These are phyloP conservation scores for Serilophus lunatus DNA, from an alignment of 2,113 vertebrate genomes.

Conservation along the genomic window DNA sequence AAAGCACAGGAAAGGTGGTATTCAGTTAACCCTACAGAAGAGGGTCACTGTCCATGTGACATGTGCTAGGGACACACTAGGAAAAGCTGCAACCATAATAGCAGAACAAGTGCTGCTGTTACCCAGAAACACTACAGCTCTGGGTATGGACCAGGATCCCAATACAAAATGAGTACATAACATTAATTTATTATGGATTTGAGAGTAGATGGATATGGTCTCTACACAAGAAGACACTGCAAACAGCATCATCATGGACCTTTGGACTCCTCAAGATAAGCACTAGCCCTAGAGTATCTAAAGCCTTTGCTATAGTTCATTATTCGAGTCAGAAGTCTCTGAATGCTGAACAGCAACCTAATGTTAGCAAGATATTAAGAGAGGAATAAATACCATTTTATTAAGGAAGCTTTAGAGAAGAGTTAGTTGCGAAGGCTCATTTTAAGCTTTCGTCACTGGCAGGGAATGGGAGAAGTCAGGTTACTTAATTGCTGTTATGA, in stretches of 20 bases:
- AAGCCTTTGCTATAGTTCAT: neutral
- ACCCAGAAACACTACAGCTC: neutral
- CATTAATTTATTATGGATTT: neutral
- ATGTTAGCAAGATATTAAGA: neutral
- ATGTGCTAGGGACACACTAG: neutral
- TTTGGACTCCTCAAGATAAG: neutral
- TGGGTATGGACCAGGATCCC: neutral
- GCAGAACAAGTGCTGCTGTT: neutral
- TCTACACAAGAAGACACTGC: neutral
- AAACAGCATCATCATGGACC: neutral
- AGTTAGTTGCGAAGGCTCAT: neutral
- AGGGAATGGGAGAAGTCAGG: neutral
- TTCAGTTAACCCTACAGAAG: neutral
- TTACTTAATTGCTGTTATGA: neutral
- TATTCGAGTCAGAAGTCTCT: neutral
- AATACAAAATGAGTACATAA: neutral
- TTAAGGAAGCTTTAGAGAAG: neutral
- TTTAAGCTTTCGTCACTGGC: neutral
- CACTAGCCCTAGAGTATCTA: neutral
- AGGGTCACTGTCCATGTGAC: accelerated
- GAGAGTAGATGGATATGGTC: neutral
- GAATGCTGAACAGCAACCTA: neutral
- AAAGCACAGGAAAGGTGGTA: neutral
- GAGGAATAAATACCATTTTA: neutral
- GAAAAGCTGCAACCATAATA: neutral